Evolutionary conservation across 1,140 invertebrate genomes (phyloP).

Genomic region (Holotrichia oblita): DNA sequence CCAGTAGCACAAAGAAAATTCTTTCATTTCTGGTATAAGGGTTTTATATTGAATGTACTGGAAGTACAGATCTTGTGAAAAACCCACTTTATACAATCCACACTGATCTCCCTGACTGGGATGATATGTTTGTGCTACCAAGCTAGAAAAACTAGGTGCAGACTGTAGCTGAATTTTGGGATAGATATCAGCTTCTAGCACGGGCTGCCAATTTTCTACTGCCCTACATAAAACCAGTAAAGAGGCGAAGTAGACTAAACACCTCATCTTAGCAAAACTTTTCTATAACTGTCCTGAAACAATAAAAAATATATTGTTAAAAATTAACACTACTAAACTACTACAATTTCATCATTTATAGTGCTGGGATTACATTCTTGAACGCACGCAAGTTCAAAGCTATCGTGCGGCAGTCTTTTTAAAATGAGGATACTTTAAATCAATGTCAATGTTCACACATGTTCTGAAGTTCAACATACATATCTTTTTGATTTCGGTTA

Average conservation of each 20-base stretch:
- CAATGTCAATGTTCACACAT: neutral
- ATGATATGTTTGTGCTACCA: constrained; percentile 45
- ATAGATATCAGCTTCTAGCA: neutral
- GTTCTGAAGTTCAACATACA: neutral
- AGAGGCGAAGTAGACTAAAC: neutral
- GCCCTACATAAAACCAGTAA: neutral
- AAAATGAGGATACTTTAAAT: neutral
- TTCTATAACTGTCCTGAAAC: neutral
- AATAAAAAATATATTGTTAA: neutral
- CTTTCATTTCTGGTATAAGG: constrained; percentile 75
- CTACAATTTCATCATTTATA: neutral
- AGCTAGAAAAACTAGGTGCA: constrained; percentile 36
- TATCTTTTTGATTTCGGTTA: neutral
- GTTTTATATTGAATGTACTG: constrained; percentile 77
- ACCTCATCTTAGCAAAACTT: neutral
- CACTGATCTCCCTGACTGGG: constrained; percentile 62
- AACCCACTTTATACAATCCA: constrained; percentile 72
- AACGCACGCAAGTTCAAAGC: neutral
- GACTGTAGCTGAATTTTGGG: neutral
- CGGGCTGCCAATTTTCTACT: constrained; percentile 21
- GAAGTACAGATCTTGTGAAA: constrained; percentile 73
- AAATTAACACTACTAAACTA: neutral
- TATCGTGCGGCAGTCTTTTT: neutral
- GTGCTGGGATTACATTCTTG: neutral
- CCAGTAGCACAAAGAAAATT: constrained; percentile 85